Evolutionary conservation across 2,113 vertebrate genomes (phyloP).

Genomic region (Engystomops pustulosus): DNA sequence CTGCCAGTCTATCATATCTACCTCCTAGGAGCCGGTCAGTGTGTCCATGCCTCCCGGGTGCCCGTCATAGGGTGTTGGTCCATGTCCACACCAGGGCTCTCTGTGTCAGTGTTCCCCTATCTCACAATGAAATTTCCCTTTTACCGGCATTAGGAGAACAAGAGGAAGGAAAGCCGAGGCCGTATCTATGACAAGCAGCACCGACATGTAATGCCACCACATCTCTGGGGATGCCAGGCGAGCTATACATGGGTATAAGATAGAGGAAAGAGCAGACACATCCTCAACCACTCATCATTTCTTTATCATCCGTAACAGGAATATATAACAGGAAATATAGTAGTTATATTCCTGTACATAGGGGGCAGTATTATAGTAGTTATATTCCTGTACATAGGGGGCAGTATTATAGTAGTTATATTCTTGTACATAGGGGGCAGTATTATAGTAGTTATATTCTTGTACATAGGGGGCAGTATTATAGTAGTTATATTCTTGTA

Average conservation of each 20-base stretch:
- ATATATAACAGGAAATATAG: neutral
- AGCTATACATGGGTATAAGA: neutral
- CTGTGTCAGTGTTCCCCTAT: neutral
- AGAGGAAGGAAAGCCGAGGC: neutral
- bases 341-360: neutral
- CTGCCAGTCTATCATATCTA: no score
- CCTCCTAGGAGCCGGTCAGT: neutral
- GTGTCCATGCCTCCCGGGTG: neutral
- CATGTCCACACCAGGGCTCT: neutral
- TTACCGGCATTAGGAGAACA: slow-evolving; percentile 4
- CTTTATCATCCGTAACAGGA: neutral
- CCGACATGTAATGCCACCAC: neutral
- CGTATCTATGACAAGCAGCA: slow-evolving; percentile 24
- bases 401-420: slow-evolving; percentile 5
- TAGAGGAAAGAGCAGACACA: neutral
- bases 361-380: neutral
- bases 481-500: neutral
- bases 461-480: neutral
- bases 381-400: neutral
- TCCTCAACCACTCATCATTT: neutral
- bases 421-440: neutral
- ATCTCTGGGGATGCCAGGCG: slow-evolving; percentile 7
- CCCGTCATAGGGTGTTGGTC: neutral
- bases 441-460: neutral
- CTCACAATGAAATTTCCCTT: neutral